Percentiles rank a stretch among this genome's conserved stretches.
phyloP scores from a whole-genome alignment of 2,113 vertebrate genomes.

The Myocastor coypus region DNA sequence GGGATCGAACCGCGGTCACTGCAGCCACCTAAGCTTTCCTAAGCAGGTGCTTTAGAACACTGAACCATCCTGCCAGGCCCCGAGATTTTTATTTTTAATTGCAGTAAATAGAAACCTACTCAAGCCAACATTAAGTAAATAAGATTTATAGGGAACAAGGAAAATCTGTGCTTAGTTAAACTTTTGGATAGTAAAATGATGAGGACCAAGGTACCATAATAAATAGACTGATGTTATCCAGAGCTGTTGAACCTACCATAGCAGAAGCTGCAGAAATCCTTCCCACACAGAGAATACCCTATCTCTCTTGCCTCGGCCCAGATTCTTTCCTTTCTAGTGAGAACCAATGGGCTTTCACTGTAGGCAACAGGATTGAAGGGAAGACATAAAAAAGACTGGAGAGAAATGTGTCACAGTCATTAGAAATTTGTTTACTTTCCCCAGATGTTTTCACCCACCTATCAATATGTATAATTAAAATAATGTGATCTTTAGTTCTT shows the following conservation, averaged over 20 bases:
- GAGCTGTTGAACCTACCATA: background rate
- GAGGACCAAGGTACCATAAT: background rate
- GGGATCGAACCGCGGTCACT: too few species aligned
- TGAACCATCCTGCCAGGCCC: too few species aligned
- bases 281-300: background rate
- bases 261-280: background rate
- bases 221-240: background rate
- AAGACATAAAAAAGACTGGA: background rate
- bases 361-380: background rate
- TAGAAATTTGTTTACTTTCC: slow-evolving; percentile 57
- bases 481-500: slow-evolving; percentile 50
- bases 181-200: background rate
- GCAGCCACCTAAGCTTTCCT: too few species aligned
- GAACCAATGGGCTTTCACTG: background rate
- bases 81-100: background rate
- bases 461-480: slow-evolving; percentile 66
- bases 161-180: background rate
- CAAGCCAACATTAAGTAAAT: slow-evolving; percentile 55
- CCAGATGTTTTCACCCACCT: slow-evolving; percentile 40
- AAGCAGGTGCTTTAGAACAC: too few species aligned
- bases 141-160: background rate
- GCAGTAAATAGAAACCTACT: slow-evolving; percentile 34
- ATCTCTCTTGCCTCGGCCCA: background rate
- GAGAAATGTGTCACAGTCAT: background rate
- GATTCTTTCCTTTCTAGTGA: background rate